Percentiles rank a stretch among this genome's conserved stretches.
Conservation (phyloP, 2,113 vertebrate species). For the Sceloporus tristichus region DNA sequence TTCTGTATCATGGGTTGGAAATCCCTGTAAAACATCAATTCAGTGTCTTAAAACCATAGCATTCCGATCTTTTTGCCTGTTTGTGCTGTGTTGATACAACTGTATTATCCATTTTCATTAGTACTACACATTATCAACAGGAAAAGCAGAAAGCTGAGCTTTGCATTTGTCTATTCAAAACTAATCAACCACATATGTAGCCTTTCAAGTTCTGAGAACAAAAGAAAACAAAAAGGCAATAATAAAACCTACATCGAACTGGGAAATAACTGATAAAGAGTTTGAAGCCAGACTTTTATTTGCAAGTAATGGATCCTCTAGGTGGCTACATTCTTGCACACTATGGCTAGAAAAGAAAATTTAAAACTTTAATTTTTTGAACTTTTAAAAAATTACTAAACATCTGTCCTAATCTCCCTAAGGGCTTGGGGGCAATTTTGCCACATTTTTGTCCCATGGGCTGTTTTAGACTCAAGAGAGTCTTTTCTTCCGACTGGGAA, state of each 20-base stretch:
- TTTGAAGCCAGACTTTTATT: not conserved
- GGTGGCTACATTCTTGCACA: too few relatives aligned
- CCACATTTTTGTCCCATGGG: too few relatives aligned
- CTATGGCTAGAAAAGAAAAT: too few relatives aligned
- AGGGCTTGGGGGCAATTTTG: too few relatives aligned
- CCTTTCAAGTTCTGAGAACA: not conserved
- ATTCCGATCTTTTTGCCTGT: conserved; percentile 1
- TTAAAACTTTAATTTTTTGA: too few relatives aligned
- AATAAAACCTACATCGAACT: not conserved
- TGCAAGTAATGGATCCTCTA: too few relatives aligned
- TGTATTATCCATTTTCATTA: not conserved
- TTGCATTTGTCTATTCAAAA: not conserved
- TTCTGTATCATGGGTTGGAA: conserved; percentile 92
- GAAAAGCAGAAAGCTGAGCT: not conserved
- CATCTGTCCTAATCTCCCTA: too few relatives aligned
- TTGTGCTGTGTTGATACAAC: conserved; percentile 30
- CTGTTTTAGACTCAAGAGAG: too few relatives aligned
- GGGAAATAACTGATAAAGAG: not conserved
- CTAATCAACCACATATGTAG: not conserved
- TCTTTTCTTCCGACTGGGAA: too few relatives aligned
- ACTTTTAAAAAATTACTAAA: too few relatives aligned
- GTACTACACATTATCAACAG: not conserved
- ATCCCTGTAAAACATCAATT: conserved; percentile 81
- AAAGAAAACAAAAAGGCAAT: not conserved
- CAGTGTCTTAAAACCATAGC: conserved; percentile 6